phyloP scores from a whole-genome alignment of 2,113 vertebrate genomes.

The Pluvianellus socialis region DNA sequence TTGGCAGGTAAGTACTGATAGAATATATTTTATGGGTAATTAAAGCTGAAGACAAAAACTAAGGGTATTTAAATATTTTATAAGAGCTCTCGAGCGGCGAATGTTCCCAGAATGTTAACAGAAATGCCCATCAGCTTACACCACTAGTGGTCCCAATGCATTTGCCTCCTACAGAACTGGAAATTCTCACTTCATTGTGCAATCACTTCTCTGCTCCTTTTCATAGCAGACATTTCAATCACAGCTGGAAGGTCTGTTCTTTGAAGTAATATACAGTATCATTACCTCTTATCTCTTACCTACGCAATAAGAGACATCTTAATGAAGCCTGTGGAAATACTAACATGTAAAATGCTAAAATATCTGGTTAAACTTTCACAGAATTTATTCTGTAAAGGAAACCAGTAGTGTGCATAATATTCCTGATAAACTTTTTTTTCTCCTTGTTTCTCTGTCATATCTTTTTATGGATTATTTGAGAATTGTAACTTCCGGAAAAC shows the following conservation, averaged over 20 bases:
- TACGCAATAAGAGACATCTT: background rate
- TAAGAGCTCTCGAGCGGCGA: background rate
- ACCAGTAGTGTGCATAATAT: background rate
- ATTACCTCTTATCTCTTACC: background rate
- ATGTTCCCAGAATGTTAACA: background rate
- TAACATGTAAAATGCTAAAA: background rate
- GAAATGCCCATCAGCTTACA: background rate
- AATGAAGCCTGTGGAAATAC: background rate
- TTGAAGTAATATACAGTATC: background rate
- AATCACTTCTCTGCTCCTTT: background rate
- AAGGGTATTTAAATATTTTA: conserved; percentile 50
- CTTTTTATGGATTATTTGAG: background rate
- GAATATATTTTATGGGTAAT: conserved; percentile 17
- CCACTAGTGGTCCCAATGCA: background rate
- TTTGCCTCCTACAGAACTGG: background rate
- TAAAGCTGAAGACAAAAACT: conserved; percentile 32
- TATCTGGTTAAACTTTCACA: background rate
- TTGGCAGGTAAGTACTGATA: background rate
- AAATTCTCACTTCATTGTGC: background rate
- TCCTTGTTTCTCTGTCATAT: background rate
- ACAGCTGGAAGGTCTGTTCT: background rate
- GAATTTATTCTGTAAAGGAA: background rate
- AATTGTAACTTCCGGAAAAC: background rate
- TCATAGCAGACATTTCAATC: background rate
- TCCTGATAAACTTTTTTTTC: background rate